Percentiles rank a stretch among this genome's conserved stretches.
Evolutionary conservation across 2,888 invertebrate genomes (phyloP).

Genomic region (Polyommatus iphigenia): DNA sequence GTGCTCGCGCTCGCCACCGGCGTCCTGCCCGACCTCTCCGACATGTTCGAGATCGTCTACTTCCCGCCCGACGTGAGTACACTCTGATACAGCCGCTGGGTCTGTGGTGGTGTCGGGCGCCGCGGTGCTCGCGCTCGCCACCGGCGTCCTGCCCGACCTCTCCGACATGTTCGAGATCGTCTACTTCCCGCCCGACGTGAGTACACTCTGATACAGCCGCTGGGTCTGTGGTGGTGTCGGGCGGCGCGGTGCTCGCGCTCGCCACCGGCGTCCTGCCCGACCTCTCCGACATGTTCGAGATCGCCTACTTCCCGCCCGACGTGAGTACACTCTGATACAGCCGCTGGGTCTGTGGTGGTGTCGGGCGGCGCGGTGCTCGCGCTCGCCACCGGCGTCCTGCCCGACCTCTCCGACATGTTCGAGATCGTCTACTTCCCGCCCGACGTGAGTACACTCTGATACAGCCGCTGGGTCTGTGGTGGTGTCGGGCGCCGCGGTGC

Average conservation of each 20-base stretch:
- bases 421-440: conserved; percentile 96
- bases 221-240: conserved; percentile 93
- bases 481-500: conserved; percentile 89
- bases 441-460: conserved; percentile 83
- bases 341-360: conserved; percentile 92
- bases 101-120: conserved; percentile 91
- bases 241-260: conserved; percentile 89
- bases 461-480: conserved; percentile 93
- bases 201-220: conserved; percentile 80
- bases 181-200: conserved; percentile 94
- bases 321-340: conserved; percentile 82
- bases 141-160: conserved; percentile 91
- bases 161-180: conserved; percentile 96
- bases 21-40: conserved; percentile 89
- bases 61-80: conserved; percentile 92
- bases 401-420: conserved; percentile 93
- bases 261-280: conserved; percentile 93
- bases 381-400: conserved; percentile 90
- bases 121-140: conserved; percentile 90
- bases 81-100: conserved; percentile 84
- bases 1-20: conserved; percentile 93
- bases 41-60: conserved; percentile 96
- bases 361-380: conserved; percentile 91
- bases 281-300: conserved; percentile 93
- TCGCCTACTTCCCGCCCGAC: conserved; percentile 95